phyloP scores from a whole-genome alignment of 2,113 vertebrate genomes.

The Chlamydotis undulata region DNA sequence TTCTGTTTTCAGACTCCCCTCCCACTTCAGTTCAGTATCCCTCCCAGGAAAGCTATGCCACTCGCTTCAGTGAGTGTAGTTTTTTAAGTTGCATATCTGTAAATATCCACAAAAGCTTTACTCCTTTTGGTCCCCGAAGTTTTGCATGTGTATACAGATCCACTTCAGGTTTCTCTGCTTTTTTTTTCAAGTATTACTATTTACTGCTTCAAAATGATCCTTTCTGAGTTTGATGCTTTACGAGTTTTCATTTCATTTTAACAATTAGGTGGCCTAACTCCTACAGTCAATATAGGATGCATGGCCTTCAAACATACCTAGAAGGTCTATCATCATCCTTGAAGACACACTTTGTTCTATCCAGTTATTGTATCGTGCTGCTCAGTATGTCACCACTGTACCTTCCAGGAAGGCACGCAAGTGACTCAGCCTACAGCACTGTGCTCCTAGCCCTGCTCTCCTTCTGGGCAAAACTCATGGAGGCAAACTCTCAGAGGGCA shows the following conservation, averaged over 20 bases:
- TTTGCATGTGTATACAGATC: background rate
- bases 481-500: background rate
- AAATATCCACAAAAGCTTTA: background rate
- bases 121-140: background rate
- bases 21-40: background rate
- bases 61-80: background rate
- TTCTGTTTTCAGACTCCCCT: background rate
- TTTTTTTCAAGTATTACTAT: background rate
- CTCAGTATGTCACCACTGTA: fast-evolving
- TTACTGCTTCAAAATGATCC: background rate
- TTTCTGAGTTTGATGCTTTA: background rate
- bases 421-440: background rate
- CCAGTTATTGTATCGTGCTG: background rate
- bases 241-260: background rate
- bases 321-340: background rate
- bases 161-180: background rate
- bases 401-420: background rate
- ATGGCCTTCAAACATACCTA: fast-evolving
- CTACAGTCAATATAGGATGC: background rate
- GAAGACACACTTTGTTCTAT: background rate
- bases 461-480: background rate
- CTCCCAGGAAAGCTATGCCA: background rate
- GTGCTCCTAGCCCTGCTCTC: background rate
- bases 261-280: background rate
- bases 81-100: background rate